Percentiles rank a stretch among this genome's conserved stretches.
phyloP scores from a whole-genome alignment of 2,113 vertebrate genomes.

The Tapirus terrestris region DNA sequence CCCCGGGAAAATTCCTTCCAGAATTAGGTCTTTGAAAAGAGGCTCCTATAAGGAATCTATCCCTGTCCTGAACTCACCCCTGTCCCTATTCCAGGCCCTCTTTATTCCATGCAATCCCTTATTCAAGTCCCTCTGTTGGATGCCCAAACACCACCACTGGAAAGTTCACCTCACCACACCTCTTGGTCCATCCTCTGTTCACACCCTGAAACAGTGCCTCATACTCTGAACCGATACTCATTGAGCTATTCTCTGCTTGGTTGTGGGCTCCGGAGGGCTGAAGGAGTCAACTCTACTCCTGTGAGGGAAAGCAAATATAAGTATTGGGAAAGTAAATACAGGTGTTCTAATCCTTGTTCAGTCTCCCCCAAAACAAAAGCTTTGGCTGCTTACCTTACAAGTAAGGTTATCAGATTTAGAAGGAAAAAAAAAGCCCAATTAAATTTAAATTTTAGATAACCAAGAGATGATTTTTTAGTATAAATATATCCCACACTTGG shows the following conservation, averaged over 20 bases:
- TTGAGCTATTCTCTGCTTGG: neutral
- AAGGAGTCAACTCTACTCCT: neutral
- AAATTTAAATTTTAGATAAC: slow-evolving; percentile 17
- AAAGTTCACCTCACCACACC: neutral
- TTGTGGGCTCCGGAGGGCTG: neutral
- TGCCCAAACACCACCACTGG: neutral
- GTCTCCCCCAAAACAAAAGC: neutral
- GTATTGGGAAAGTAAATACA: neutral
- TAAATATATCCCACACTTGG: neutral
- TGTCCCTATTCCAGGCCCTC: neutral
- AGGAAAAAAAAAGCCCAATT: neutral
- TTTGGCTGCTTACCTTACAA: neutral
- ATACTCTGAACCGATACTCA: neutral
- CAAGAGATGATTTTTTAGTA: slow-evolving; percentile 22
- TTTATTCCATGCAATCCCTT: neutral
- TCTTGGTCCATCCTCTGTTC: neutral
- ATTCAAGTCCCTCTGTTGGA: neutral
- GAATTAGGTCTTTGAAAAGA: neutral
- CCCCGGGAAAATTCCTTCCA: neutral
- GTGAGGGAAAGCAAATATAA: neutral
- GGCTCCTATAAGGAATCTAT: neutral
- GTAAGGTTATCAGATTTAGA: neutral
- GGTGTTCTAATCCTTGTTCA: neutral
- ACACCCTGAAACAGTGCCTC: neutral
- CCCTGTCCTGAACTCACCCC: neutral